Percentiles rank a stretch among this genome's conserved stretches.
Evolutionary conservation across 2,888 invertebrate genomes (phyloP).

Genomic region (Mycalesis mineus): DNA sequence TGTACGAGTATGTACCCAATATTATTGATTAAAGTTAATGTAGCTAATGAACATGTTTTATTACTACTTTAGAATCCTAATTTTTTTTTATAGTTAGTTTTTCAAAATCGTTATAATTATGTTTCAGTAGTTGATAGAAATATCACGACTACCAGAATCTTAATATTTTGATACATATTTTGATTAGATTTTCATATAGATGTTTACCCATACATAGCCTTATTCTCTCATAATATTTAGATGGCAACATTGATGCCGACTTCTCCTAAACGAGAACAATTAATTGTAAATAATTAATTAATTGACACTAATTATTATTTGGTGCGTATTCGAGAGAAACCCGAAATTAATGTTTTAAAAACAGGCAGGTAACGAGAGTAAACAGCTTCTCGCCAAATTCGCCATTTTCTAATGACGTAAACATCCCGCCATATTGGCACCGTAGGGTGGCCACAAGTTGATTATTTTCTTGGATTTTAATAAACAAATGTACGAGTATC

Average conservation of each 20-base stretch:
- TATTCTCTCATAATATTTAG: too few species aligned
- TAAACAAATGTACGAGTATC: background rate
- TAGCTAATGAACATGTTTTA: too few species aligned
- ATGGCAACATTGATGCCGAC: background rate
- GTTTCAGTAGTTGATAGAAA: too few species aligned
- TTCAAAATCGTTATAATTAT: too few species aligned
- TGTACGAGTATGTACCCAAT: too few species aligned
- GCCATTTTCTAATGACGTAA: constrained; percentile 38
- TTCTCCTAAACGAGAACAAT: background rate
- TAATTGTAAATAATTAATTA: constrained; percentile 12
- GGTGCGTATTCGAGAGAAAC: background rate
- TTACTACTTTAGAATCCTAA: too few species aligned
- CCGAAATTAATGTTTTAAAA: constrained; percentile 10
- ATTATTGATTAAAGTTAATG: too few species aligned
- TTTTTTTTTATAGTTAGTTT: too few species aligned
- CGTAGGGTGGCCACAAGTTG: constrained; percentile 9
- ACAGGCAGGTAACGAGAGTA: constrained; percentile 19
- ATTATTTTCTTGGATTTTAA: background rate
- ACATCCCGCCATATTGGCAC: constrained; percentile 33
- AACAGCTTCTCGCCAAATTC: constrained; percentile 31
- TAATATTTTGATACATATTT: too few species aligned
- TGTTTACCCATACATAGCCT: too few species aligned
- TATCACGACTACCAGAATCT: too few species aligned
- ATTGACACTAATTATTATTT: constrained; percentile 10
- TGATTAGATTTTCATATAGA: too few species aligned